Evolutionary conservation across 2,888 invertebrate genomes (phyloP).

Genomic region (Drosophila acutilabella): DNA sequence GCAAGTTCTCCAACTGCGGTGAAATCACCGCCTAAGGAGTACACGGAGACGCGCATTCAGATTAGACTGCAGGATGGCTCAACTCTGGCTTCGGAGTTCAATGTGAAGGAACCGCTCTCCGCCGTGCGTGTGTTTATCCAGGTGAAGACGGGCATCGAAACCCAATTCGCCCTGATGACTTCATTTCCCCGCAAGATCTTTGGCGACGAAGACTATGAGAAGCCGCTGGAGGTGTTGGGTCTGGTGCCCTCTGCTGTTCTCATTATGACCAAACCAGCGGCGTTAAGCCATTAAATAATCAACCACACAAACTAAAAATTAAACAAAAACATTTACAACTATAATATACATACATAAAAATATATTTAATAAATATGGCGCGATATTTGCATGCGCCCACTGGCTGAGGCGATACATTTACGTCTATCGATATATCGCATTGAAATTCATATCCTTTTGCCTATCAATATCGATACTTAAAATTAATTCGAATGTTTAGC

Average conservation of each 20-base stretch:
- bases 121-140: slow-evolving; percentile 85
- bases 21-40: slow-evolving; percentile 56
- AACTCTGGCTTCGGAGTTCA: slow-evolving; percentile 89
- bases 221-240: slow-evolving; percentile 93
- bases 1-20: slow-evolving; percentile 46
- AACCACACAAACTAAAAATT: slow-evolving; percentile 7
- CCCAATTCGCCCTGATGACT: slow-evolving; percentile 90
- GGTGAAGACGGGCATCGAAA: slow-evolving; percentile 83
- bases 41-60: slow-evolving; percentile 89
- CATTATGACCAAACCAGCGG: slow-evolving; percentile 70
- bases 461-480: neutral
- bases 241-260: slow-evolving; percentile 92
- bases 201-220: slow-evolving; percentile 93
- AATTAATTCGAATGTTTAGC: neutral
- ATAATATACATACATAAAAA: slow-evolving; percentile 11
- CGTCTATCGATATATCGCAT: slow-evolving; percentile 1
- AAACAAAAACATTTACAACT: slow-evolving; percentile 38
- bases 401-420: slow-evolving; percentile 5
- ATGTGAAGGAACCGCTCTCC: slow-evolving; percentile 88
- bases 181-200: slow-evolving; percentile 96
- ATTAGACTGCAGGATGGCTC: slow-evolving; percentile 94
- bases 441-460: neutral
- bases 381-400: slow-evolving; percentile 16
- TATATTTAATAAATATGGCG: slow-evolving; percentile 24
- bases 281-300: slow-evolving; percentile 41